Percentiles rank a stretch among this genome's conserved stretches.
Conservation (phyloP, 2,797 vertebrate species). For the Periophthalmus magnuspinnatus region DNA sequence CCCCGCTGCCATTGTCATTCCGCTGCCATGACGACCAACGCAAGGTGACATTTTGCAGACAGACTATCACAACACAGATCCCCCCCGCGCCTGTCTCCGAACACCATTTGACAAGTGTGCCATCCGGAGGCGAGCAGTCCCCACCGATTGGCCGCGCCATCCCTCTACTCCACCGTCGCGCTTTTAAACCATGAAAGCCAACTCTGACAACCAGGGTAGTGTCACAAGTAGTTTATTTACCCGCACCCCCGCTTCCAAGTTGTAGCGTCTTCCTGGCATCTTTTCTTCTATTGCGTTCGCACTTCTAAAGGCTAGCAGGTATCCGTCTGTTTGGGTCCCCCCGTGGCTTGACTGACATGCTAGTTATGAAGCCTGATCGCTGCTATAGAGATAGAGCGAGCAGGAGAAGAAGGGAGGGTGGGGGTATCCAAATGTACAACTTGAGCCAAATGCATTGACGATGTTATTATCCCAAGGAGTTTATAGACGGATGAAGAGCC, state of each 20-base stretch:
- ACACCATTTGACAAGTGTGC: conserved; percentile 57
- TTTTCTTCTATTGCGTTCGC: conserved; percentile 58
- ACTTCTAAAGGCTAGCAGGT: conserved; percentile 59
- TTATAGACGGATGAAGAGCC: conserved; percentile 59
- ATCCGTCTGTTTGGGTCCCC: conserved; percentile 22
- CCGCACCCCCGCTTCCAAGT: conserved; percentile 44
- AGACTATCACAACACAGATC: conserved; percentile 50
- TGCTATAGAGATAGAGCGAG: conserved; percentile 40
- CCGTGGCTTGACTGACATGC: conserved; percentile 70
- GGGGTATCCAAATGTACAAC: conserved; percentile 72
- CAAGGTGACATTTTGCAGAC: conserved; percentile 41
- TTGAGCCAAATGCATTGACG: conserved; percentile 64
- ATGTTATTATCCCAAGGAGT: conserved; percentile 71
- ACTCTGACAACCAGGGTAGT: conserved; percentile 51
- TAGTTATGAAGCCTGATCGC: conserved; percentile 74
- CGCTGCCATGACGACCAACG: conserved; percentile 17
- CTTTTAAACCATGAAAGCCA: conserved; percentile 47
- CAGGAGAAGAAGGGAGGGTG: conserved; percentile 25
- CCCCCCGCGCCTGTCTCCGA: conserved; percentile 39
- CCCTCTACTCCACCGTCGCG: conserved; percentile 23
- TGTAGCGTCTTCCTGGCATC: conserved; percentile 39
- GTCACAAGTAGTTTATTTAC: conserved; percentile 68
- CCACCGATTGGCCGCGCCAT: conserved; percentile 27
- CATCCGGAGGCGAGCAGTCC: conserved; percentile 44
- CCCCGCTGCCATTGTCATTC: background rate